Conservation (phyloP, 2,888 invertebrate species). For the Slavum lentiscoides region DNA sequence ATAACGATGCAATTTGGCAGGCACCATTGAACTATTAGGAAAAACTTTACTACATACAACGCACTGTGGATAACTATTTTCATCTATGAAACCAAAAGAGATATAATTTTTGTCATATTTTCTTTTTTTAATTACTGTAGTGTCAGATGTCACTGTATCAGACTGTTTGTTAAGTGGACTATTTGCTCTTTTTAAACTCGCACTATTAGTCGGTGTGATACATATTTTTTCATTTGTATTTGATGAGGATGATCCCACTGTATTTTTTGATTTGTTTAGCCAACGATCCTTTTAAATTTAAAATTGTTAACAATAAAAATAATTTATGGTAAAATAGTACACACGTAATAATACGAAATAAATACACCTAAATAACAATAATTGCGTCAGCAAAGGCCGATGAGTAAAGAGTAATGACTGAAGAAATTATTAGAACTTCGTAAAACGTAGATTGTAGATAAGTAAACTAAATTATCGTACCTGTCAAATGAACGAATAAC, state of each 20-base stretch:
- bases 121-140: constrained; percentile 1
- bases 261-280: constrained; percentile 12
- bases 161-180: constrained; percentile 11
- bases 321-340: constrained; percentile 12
- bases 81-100: constrained; percentile 4
- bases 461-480: neutral
- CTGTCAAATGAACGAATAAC: too few relatives aligned
- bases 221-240: constrained; percentile 5
- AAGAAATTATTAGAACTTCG: neutral
- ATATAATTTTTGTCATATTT: constrained; percentile 5
- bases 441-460: neutral
- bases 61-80: neutral
- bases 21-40: too few relatives aligned
- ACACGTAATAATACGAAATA: neutral
- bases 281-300: neutral
- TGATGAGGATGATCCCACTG: constrained; percentile 13
- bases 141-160: neutral
- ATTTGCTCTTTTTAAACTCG: constrained; percentile 21
- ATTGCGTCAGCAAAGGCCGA: neutral
- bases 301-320: constrained; percentile 7
- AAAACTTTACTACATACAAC: neutral
- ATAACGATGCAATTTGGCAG: too few relatives aligned
- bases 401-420: neutral
- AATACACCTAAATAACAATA: neutral
- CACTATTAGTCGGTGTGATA: neutral